Evolutionary conservation across 2,888 invertebrate species (phyloP).

Genomic region (Lissocephala sabroskyi): DNA sequence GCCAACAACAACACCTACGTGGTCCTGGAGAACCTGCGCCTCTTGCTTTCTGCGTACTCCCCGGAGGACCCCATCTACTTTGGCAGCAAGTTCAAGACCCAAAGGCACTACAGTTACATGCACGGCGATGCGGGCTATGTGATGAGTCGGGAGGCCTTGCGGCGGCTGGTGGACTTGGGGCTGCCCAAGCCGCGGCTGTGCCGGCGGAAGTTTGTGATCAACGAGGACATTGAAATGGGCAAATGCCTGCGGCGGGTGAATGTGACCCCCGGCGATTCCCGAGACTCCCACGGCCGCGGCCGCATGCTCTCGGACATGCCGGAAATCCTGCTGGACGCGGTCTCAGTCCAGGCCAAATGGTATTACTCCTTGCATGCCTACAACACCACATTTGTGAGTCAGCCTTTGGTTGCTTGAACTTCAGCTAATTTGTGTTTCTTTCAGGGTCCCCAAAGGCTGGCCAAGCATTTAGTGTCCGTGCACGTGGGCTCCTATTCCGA

Average conservation of each 20-base stretch:
- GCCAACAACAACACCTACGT: slow-evolving; percentile 96
- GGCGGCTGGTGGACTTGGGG: not conserved
- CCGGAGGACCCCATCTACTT: slow-evolving; percentile 86
- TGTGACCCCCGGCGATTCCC: slow-evolving; percentile 89
- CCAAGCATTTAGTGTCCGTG: not conserved
- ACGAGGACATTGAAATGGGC: slow-evolving; percentile 74
- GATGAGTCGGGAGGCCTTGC: not conserved
- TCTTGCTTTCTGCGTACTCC: slow-evolving; percentile 83
- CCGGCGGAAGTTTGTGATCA: no score
- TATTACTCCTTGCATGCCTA: not conserved
- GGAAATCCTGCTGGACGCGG: no score
- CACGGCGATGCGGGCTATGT: not conserved
- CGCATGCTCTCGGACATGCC: no score
- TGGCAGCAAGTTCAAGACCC: slow-evolving; percentile 86
- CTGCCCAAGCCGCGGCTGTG: not conserved
- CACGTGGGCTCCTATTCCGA: no score
- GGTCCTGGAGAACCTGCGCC: slow-evolving; percentile 93
- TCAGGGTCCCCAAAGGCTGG: not conserved
- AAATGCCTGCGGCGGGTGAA: slow-evolving; percentile 84
- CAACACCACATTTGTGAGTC: not conserved
- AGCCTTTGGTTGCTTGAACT: no score
- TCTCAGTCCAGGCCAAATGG: no score
- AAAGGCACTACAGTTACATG: not conserved
- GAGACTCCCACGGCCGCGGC: slow-evolving; percentile 87
- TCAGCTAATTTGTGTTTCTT: not conserved